These are phyloP conservation scores for Sinosuthora webbiana DNA, from an alignment of 2,113 vertebrate genomes.

Conservation along the genomic window DNA sequence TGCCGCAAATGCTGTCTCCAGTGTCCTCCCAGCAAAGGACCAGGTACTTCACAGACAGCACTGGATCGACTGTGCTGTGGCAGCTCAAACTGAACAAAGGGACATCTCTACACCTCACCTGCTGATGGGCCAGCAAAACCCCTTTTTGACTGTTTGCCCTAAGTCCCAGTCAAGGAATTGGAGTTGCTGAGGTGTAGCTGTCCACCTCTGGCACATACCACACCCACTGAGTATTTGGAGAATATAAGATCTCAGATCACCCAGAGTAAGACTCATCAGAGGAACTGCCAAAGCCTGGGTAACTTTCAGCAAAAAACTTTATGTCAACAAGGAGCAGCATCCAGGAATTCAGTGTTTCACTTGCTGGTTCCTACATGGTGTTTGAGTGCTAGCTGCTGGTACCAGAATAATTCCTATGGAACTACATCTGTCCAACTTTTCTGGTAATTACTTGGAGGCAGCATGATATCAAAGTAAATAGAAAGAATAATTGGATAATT, in stretches of 20 bases:
- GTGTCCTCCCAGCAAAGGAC: background rate
- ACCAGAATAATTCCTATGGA: background rate
- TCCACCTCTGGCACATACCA: background rate
- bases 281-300: background rate
- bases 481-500: conserved; percentile 12
- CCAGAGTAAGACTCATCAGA: background rate
- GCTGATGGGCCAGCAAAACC: background rate
- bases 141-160: background rate
- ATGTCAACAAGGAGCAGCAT: background rate
- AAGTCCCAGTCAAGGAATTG: background rate
- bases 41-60: rapidly evolving
- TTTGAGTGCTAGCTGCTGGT: background rate
- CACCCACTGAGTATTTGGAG: background rate
- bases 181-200: background rate
- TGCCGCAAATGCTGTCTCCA: background rate
- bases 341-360: background rate
- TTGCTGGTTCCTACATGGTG: background rate
- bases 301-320: background rate
- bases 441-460: background rate
- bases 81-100: background rate
- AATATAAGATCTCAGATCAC: background rate
- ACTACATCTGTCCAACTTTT: background rate
- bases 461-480: background rate
- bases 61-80: rapidly evolving
- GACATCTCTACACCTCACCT: background rate